Base-by-base conservation (phyloP, 2,888 invertebrate genomes). In the Microplitis manilae region DNA sequence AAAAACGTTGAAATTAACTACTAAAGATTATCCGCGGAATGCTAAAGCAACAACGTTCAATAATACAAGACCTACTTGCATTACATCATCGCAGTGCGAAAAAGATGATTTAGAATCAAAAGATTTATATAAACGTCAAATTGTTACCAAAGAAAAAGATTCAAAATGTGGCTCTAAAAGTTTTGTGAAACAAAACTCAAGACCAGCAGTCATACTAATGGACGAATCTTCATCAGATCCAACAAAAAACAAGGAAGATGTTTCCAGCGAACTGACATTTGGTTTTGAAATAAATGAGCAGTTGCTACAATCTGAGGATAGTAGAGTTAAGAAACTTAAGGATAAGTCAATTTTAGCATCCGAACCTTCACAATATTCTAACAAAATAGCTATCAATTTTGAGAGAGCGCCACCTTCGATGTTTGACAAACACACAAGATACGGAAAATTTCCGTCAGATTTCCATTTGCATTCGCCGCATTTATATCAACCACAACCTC, bases 271-370 rank as follows among this genome's bases (percentile, higher is more conserved):
- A 90, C 92, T 96, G 77, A 95, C 95, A 60, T 96, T 96, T 90
- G 95, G 95, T 13, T 95, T 95, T 90, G 95, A 94, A 87, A 91
- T 95, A 79, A 95, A 95, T 90, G 94, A 95, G 90, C 93, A 94
- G 88, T 91, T 95, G 85, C 90, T 95, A 84, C 91, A 91, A 78
- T 91, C 91, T 5, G 90, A 89, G 41, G 86, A 87, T 30, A 81
- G 73, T 20, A 84, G 83, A 40, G 81, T 82, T 1, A 83, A 82
- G 40, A 86, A 86, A n/a, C 76, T 38, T 7, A 77, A 77, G 1
- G 76, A 77, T 5, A 15, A 41, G 79, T 77, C 80, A 84, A 9
- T 81, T 40, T 87, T 84, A 72, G 77, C 84, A 4, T 59, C 82
- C 5, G 80, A 79, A 40, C 79, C 80, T 59, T 81, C 83, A 5